Conservation (phyloP, 1,140 invertebrate species). For the Mylabris phalerata region DNA sequence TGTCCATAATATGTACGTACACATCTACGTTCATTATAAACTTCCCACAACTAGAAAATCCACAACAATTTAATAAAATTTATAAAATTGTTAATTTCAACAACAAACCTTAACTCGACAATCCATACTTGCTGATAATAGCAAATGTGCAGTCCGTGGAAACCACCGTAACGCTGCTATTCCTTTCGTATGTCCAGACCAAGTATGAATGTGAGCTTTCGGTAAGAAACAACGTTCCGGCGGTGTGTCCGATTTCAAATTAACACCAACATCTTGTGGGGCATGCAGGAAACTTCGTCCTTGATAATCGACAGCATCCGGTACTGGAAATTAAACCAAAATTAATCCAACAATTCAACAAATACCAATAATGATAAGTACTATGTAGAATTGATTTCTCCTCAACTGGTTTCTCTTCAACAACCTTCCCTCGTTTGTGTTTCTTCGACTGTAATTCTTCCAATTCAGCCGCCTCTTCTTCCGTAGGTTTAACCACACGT, state of each 20-base stretch:
- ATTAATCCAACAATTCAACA: neutral
- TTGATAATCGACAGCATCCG: conserved; percentile 93
- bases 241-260: conserved; percentile 83
- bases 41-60: conserved; percentile 84
- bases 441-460: conserved; percentile 93
- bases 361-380: conserved; percentile 47
- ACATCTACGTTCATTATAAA: conserved; percentile 91
- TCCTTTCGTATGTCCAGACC: conserved; percentile 97
- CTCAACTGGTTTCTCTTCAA: conserved; percentile 88
- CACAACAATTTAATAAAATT: neutral
- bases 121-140: conserved; percentile 96
- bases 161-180: conserved; percentile 94
- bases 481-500: conserved; percentile 77
- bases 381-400: conserved; percentile 94
- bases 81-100: neutral
- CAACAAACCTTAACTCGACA: conserved; percentile 77
- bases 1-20: conserved; percentile 96
- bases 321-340: conserved; percentile 58
- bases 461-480: conserved; percentile 85
- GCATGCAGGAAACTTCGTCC: conserved; percentile 90
- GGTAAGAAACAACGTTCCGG: conserved; percentile 96
- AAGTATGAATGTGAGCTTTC: conserved; percentile 93
- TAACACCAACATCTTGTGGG: conserved; percentile 93
- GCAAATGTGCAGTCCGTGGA: conserved; percentile 87
- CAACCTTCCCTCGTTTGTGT: conserved; percentile 73